A percentile compares a stretch with the other conserved stretches of the same genome.
Conservation (phyloP, 2,888 invertebrate genomes). For the Julus scandinavius region DNA sequence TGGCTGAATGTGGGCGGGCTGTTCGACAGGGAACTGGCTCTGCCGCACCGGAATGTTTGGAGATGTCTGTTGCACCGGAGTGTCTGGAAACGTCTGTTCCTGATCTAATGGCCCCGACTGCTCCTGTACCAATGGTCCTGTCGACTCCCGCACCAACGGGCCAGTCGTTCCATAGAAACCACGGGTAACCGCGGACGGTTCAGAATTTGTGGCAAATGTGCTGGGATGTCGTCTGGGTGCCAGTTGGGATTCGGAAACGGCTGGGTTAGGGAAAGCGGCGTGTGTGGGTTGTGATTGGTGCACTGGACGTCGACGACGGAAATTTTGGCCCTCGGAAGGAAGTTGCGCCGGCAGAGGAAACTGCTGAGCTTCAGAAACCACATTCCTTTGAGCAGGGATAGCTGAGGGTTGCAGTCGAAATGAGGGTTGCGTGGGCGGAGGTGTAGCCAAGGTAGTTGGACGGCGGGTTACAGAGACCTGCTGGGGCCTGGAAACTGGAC, state of each 20-base stretch:
- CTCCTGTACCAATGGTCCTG: neutral
- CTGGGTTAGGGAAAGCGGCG: neutral
- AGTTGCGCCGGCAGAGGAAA: neutral
- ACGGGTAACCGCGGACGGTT: neutral
- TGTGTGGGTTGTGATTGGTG: neutral
- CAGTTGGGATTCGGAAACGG: neutral
- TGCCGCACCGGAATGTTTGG: neutral
- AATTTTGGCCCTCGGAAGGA: neutral
- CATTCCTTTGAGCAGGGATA: neutral
- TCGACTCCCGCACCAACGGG: neutral
- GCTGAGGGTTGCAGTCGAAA: neutral
- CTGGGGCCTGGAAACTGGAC: neutral
- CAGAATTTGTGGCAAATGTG: neutral
- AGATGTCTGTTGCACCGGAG: neutral
- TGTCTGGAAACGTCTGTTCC: neutral
- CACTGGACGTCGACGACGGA: neutral
- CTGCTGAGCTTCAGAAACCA: neutral
- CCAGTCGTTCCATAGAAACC: neutral
- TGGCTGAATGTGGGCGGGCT: neutral
- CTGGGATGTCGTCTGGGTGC: neutral
- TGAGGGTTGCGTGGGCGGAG: neutral
- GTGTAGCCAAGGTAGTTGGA: neutral
- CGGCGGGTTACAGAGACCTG: neutral
- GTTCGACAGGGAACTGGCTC: neutral
- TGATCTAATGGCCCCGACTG: neutral